Base-by-base conservation (phyloP, 2,113 vertebrate genomes). In the Mus musculus region DNA sequence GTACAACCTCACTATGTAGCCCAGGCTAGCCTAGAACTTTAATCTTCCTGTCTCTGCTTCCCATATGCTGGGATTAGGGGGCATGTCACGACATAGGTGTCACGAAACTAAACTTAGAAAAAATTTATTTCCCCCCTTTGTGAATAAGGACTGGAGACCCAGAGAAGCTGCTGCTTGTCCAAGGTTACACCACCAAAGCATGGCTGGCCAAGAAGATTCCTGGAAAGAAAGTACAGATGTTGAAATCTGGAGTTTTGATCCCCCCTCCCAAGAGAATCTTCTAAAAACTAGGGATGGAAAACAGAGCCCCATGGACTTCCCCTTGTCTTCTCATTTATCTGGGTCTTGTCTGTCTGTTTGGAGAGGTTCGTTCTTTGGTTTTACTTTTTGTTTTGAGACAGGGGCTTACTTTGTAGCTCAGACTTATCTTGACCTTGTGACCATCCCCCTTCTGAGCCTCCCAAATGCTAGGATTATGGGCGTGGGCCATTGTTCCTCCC, bases 401-500 rank as follows among this genome's bases (percentile, higher is more conserved):
- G 61, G n/a, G 61, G 42, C 61, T 86, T 33, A 33, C 39, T 86
- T 65, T 86, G 61, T 49, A 86, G 61, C 39, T 28, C 61, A 33
- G 28, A 49, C 8, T 33, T 36, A 49, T 11, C 63, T 69, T 12
- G 39, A 67, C 49, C 28, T 67, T 69, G 28, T 33, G 28, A 2
- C 17, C 26, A 49, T 49, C 61, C 42, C 8, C 61, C 28, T 49
- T 28, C 61, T 67, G 61, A 49, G 61, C 61, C 59, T 65, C 26
- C 39, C 33, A 49, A 86, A 46, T 49, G 16, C 19, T 69, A 67
- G 39, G 17, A 86, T 69, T 86, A 67, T 30, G 5, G 59, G 24
- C 5, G 1, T 49, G 10, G 17, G 39, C 81, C 52, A 24, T 26
- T 46, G 36, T 84, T 2, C 0, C 3, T 26, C 87, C 54, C 3